Evolutionary conservation across 2,797 vertebrate genomes (phyloP), one percentile per base, ranked within the genome.

Genomic region (Tapera naevia): DNA sequence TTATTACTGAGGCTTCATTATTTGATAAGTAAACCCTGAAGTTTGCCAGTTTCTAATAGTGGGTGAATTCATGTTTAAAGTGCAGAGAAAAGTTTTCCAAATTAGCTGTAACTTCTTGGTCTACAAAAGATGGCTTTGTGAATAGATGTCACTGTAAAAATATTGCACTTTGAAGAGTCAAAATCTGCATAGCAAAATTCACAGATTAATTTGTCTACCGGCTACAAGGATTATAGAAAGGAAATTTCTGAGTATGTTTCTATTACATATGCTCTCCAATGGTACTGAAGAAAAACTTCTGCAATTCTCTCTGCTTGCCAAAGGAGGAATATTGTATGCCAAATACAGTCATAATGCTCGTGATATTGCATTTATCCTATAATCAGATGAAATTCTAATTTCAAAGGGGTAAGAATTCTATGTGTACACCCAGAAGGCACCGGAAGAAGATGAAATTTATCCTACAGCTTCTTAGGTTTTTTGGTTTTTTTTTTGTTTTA

Each of bases 1-100:
- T 85, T 80, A 27, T 88, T 82, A 58, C 79, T 58, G 14, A 58
- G 48, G 39, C 24, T 87, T 45, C 22, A 6, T 50, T 71, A 60
- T 43, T n/a, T 30, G 19, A 9, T 46, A 54, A 62, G 19, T 23
- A 48, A 50, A 39, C 5, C 11, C 24, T 0, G 0, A 32, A 57
- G 27, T 4, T 1, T 64, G 60, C 61, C 50, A 50, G 50, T 56
- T 9, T 17, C 46, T 43, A 50, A 21, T 3, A 18, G 25, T 17
- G 13, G 43, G 12, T 45, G 56, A 87, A 32, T 12, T 53, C 16
- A 17, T 11, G 13, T 15, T 33, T 65, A 25, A 87, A 73, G 16
- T 14, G 15, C 43, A 75, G 54, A 73, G 24, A 30, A 75, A n/a
- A 70, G 30, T 60, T 87, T 62, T 71, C 25, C 9, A 53, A 60